Evolutionary conservation across 2,888 invertebrate species (phyloP), one percentile per base, ranked within the genome.

Genomic region (Drosophila austrosaltans): DNA sequence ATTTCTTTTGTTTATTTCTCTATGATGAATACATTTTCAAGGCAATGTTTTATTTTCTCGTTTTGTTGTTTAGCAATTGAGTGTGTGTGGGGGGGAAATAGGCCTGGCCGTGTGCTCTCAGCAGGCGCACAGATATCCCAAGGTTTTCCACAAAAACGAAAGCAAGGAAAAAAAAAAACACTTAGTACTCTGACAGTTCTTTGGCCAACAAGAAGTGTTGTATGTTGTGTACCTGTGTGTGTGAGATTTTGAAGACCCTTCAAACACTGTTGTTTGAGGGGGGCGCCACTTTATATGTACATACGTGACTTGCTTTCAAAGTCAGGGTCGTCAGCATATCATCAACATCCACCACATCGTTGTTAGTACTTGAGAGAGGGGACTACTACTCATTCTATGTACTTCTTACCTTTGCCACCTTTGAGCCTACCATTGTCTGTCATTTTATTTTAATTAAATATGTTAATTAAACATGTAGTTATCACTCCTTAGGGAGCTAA

Each of bases 391-490:
- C 48, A 10, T 48, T 4, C 48, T 48, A 28, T 73, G 61, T 20
- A 16, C 10, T 25, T 56, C 22, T 7, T 39, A 42, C 58, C 58
- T 54, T 54, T 12, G 57, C 10, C 22, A 54, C 36, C 48, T 54
- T 66, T 63, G 36, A 66, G 59, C 85, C 77, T 69, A 68, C 61
- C 53, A 8, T 10, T 40, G 5, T 54, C 8, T 59, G n/a, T 39
- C 10, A 57, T 67, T 60, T 20, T 63, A 61, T 71, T 69, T 39
- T 66, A 72, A 85, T 85, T 85, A 86, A 86, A 73, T 79, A 85
- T 88, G 75, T 70, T 86, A 85, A 82, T 79, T 85, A 76, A 88
- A 48, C 48, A 48, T 54, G 12, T 25, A 2, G 53, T 20, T 72
- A 72, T 72, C 65, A n/a, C 53, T 48, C 65, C 25, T 59, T 5